phyloP scores from a whole-genome alignment of 2,888 invertebrate species.

The Auanema sp. region DNA sequence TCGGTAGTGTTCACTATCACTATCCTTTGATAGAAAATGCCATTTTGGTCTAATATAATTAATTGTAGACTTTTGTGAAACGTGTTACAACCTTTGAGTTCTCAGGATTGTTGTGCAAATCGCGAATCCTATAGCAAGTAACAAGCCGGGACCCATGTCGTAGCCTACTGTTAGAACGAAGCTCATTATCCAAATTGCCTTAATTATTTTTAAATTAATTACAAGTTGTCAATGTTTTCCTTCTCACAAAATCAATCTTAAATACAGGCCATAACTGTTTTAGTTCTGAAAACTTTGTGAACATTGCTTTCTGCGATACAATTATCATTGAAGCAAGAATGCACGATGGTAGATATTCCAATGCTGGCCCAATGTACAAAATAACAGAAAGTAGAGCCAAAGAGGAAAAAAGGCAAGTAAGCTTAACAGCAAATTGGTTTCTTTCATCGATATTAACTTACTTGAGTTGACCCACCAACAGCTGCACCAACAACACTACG shows the following conservation, averaged over 20 bases:
- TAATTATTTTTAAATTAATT: neutral
- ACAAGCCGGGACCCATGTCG: constrained; percentile 59
- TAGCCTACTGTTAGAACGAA: constrained; percentile 57
- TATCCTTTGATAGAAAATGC: constrained; percentile 56
- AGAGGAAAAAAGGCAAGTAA: constrained; percentile 59
- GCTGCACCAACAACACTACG: constrained; percentile 59
- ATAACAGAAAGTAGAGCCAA: constrained; percentile 57
- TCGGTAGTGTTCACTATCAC: constrained; percentile 41
- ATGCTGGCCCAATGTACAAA: constrained; percentile 57
- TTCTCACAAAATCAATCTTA: constrained; percentile 59
- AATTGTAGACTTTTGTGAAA: neutral
- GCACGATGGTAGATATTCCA: constrained; percentile 60
- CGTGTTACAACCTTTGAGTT: constrained; percentile 35
- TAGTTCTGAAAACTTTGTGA: constrained; percentile 54
- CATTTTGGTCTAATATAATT: constrained; percentile 50
- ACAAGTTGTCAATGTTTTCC: neutral
- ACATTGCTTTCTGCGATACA: constrained; percentile 54
- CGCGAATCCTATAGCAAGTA: constrained; percentile 56
- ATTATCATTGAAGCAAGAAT: constrained; percentile 58
- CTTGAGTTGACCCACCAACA: constrained; percentile 58
- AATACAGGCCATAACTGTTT: constrained; percentile 59
- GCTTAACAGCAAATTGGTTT: constrained; percentile 18
- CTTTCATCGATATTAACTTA: constrained; percentile 7
- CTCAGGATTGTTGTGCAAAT: constrained; percentile 57
- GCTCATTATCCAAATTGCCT: constrained; percentile 58